Evolutionary conservation across 2,797 vertebrate species (phyloP), one percentile per base, ranked within the genome.

Genomic region (Neostethus bicornis): DNA sequence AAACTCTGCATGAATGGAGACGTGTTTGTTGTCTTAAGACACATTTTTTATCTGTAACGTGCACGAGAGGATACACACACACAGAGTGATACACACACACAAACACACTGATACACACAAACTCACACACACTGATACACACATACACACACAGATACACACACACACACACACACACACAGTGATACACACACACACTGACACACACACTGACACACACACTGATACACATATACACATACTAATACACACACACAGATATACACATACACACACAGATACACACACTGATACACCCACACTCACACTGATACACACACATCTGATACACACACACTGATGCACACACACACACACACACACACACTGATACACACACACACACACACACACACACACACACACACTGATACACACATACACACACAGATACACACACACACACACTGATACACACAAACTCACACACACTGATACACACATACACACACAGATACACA

Each of bases 331-430:
- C 60, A 26, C 29, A 12, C 66, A n/a, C 52, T n/a, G n/a, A n/a
- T n/a, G n/a, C n/a, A n/a, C n/a, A n/a, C n/a, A n/a, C n/a, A n/a
- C n/a, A n/a, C n/a, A n/a, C n/a, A n/a, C n/a, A n/a, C n/a, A n/a
- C n/a, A n/a, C n/a, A n/a, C n/a, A n/a, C n/a, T n/a, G n/a, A n/a
- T n/a, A n/a, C n/a, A n/a, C n/a, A n/a, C n/a, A n/a, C n/a, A n/a
- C n/a, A n/a, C n/a, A n/a, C n/a, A n/a, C n/a, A n/a, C n/a, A n/a
- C n/a, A n/a, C n/a, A n/a, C n/a, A n/a, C n/a, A n/a, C n/a, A 38
- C 62, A 51, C 63, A 57, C 51, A 60, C 74, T 41, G 64, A 66
- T 65, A 61, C 67, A 71, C 44, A 60, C 72, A 70, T 42, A 70
- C 67, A 68, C 45, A 43, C 44, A 46, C n/a, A n/a, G n/a, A n/a